Percentiles rank a stretch among this genome's conserved stretches.
Evolutionary conservation across 2,888 invertebrate genomes (phyloP).

Genomic region (Lasioglossum leucozonium): DNA sequence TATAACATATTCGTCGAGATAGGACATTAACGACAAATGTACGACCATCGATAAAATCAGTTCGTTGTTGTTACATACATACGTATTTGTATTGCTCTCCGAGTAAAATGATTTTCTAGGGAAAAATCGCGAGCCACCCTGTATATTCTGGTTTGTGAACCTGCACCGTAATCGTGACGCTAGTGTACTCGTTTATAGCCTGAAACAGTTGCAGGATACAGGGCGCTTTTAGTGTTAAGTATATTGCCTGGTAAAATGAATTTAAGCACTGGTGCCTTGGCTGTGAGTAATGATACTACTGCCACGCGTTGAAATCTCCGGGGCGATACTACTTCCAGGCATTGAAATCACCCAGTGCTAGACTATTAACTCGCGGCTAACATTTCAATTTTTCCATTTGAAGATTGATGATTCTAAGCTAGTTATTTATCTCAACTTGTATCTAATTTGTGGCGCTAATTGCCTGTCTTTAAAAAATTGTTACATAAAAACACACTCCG

Average conservation of each 20-base stretch:
- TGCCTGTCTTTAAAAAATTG: neutral
- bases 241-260: conserved; percentile 15
- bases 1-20: neutral
- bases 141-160: conserved; percentile 15
- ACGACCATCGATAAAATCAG: neutral
- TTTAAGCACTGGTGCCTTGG: conserved; percentile 12
- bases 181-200: conserved; percentile 10
- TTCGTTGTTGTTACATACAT: neutral
- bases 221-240: conserved; percentile 11
- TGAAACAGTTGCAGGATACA: conserved; percentile 39
- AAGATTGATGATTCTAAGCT: neutral
- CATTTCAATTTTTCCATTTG: conserved; percentile 8
- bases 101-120: neutral
- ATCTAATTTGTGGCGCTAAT: neutral
- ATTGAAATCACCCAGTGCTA: conserved; percentile 1
- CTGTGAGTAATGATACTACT: conserved; percentile 16
- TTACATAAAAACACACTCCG: neutral
- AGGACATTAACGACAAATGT: neutral
- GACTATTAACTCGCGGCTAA: neutral
- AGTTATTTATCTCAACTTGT: neutral
- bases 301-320: conserved; percentile 15
- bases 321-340: conserved; percentile 3
- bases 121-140: neutral
- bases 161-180: neutral
- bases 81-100: neutral